These are phyloP conservation scores for Antitype chi DNA, from an alignment of 2,888 invertebrate species.

Conservation along the genomic window DNA sequence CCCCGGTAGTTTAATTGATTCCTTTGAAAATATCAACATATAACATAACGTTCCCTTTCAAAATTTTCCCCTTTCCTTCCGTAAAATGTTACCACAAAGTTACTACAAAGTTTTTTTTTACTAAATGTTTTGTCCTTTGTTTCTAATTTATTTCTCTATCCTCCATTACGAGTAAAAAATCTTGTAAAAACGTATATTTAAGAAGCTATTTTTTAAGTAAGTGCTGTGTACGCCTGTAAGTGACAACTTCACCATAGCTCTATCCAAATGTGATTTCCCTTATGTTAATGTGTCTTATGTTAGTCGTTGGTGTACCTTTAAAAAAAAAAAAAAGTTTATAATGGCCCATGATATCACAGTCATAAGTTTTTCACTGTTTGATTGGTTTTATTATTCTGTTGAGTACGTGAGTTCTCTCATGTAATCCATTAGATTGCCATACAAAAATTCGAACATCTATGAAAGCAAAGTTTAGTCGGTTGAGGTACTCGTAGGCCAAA, in stretches of 20 bases:
- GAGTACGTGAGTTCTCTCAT: conserved; percentile 11
- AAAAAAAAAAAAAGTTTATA: not conserved
- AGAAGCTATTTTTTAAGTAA: too few species aligned
- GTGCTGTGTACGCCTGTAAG: too few species aligned
- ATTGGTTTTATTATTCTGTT: not conserved
- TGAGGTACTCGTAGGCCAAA: not conserved
- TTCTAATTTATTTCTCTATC: too few species aligned
- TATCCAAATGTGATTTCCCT: too few species aligned
- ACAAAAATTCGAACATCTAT: not conserved
- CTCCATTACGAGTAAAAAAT: too few species aligned
- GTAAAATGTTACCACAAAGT: not conserved
- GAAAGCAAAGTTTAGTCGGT: not conserved
- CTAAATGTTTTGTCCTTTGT: too few species aligned
- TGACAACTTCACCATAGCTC: too few species aligned
- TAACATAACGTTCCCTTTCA: not conserved
- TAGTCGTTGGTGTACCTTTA: too few species aligned
- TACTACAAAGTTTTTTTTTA: too few species aligned
- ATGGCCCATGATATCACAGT: too few species aligned
- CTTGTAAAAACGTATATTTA: too few species aligned
- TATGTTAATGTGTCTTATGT: too few species aligned
- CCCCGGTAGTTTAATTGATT: not conserved
- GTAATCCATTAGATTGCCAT: not conserved
- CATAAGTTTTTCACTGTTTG: not conserved
- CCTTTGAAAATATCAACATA: not conserved
- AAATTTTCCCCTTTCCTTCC: not conserved